A percentile compares a stretch with the other conserved stretches of the same genome.
These are phyloP conservation scores for Lagodon rhomboides DNA, from an alignment of 2,797 vertebrate genomes.

Conservation along the genomic window DNA sequence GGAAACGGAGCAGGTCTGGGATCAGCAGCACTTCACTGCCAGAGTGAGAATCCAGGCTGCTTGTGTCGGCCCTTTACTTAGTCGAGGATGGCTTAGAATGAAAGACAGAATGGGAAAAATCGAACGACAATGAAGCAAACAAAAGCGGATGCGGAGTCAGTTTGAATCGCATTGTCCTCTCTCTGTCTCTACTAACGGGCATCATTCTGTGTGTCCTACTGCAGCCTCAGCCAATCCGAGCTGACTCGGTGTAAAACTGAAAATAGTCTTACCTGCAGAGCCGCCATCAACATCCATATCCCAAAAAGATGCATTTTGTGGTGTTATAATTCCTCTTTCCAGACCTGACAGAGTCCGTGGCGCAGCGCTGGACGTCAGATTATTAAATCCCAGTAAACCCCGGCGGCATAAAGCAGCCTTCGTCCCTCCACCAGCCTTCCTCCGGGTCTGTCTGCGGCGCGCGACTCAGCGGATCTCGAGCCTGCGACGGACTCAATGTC, in stretches of 20 bases:
- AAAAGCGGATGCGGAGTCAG: neutral
- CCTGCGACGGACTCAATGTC: conserved; percentile 8
- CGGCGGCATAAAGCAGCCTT: conserved; percentile 47
- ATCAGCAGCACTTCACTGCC: conserved; percentile 12
- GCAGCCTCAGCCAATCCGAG: conserved; percentile 12
- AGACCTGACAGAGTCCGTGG: neutral
- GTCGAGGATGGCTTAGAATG: neutral
- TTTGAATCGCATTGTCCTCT: neutral
- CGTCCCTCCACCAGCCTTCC: conserved; percentile 35
- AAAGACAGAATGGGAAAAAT: too few relatives aligned
- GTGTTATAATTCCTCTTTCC: conserved; percentile 26
- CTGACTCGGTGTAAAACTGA: neutral
- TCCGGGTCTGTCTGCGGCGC: conserved; percentile 33
- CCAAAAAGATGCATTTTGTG: conserved; percentile 45
- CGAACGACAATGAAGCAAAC: neutral
- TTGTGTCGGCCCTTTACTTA: neutral
- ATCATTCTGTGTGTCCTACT: conserved; percentile 6
- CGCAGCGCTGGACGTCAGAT: conserved; percentile 17
- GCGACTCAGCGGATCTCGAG: conserved; percentile 32
- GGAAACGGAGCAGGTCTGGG: conserved; percentile 24
- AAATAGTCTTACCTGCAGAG: conserved; percentile 64
- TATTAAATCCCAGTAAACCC: conserved; percentile 44
- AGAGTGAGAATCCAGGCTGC: neutral
- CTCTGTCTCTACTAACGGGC: neutral
- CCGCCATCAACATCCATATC: conserved; percentile 53